These are phyloP conservation scores for Odocoileus hemionus DNA, from an alignment of 2,113 vertebrate genomes.

Conservation along the genomic window DNA sequence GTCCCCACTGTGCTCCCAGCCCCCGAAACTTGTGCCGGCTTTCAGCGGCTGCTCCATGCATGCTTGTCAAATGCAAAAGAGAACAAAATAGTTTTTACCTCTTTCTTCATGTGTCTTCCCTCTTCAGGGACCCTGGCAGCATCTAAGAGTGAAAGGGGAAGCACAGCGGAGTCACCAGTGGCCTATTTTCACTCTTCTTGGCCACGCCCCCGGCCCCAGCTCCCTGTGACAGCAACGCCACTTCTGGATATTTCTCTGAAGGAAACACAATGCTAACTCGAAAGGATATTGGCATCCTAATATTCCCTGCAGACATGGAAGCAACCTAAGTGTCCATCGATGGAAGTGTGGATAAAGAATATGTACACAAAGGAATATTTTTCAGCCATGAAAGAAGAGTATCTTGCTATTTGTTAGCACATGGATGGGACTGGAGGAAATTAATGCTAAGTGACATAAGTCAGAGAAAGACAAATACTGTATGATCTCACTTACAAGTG, in stretches of 20 bases:
- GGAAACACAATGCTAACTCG: neutral
- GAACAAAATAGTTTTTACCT: conserved; percentile 52
- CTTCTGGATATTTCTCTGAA: neutral
- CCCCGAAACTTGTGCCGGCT: neutral
- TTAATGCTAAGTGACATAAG: neutral
- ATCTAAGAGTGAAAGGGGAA: conserved; percentile 61
- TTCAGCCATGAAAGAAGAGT: neutral
- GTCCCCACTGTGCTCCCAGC: neutral
- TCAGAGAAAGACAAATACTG: neutral
- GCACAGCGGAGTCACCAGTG: neutral
- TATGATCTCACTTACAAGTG: neutral
- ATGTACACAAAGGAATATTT: neutral
- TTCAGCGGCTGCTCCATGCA: neutral
- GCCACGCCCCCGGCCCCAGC: conserved; percentile 38
- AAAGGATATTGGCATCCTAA: neutral
- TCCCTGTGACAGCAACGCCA: neutral
- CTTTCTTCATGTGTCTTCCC: neutral
- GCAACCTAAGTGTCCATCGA: neutral
- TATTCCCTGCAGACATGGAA: neutral
- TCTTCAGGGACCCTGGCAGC: neutral
- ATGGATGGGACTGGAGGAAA: neutral
- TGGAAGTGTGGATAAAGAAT: neutral
- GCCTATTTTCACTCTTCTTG: neutral
- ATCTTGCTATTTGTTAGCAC: neutral
- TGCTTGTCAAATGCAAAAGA: neutral